Base-by-base conservation (phyloP, 64 coral and sea anemone species). In the Dendronephthya gigantea region DNA sequence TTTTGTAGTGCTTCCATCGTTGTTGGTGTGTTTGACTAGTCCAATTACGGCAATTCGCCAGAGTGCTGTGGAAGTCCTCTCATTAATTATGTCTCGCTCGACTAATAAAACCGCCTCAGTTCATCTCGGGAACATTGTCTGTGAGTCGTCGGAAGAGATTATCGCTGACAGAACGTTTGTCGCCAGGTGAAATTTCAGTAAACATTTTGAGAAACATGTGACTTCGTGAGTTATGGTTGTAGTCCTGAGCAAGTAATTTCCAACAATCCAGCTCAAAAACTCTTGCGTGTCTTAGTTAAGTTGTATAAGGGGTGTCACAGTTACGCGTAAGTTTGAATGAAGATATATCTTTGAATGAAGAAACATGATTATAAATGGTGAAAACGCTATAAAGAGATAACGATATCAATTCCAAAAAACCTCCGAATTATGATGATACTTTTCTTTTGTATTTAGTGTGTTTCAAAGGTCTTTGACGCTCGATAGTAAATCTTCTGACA, bases 11-110 rank as follows among this genome's bases (percentile, higher is more conserved):
- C 32, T 79, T 37, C 72, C 72, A 8, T 79, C 72, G 16, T 17
- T 79, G 27, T 19, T 79, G 31, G 72, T 79, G 15, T 79, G 72
- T 79, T 79, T 79, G 37, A 79, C 72, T 33, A 36, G 72, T 33
- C 72, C 72, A 79, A 39, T 79, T 37, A 35, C 36, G 22, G 72
- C 72, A 15, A 33, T 79, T 39, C 72, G 72, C 36, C 72, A 35
- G 37, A 79, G 30, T 28, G 32, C 17, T 0, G 30, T 79, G 1
- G 32, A 79, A 15, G 15, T 79, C 25, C 34, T 79, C 13, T 34
- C 31, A 17, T 35, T 37, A 15, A 79, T 79, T 36, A 33, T 79
- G 9, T 79, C 72, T 0, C 72, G 72, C 36, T 79, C 72, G 16
- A 16, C 72, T 37, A 19, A 33, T 0, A 79, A 39, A 35, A 79